Conservation (phyloP, 1,140 invertebrate species). For the Drosophila watanabei region DNA sequence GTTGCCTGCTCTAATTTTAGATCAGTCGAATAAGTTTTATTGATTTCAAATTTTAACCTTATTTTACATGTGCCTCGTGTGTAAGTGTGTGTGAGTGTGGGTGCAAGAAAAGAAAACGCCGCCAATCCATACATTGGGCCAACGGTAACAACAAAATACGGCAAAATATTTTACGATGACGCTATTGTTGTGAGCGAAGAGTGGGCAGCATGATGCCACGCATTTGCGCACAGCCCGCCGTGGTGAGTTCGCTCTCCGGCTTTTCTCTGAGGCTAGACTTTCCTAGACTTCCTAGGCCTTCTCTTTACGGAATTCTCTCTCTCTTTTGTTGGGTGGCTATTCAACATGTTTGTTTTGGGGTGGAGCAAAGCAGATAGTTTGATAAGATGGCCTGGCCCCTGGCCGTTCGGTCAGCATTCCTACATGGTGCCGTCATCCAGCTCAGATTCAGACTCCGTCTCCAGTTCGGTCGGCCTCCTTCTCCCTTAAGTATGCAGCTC, state of each 20-base stretch:
- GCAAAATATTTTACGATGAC: constrained; percentile 78
- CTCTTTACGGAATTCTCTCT: neutral
- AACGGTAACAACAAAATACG: constrained; percentile 74
- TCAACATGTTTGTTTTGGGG: constrained; percentile 73
- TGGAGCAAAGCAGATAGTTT: constrained; percentile 35
- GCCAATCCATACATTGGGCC: constrained; percentile 50
- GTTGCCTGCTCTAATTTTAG: constrained; percentile 74
- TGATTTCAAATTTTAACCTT: constrained; percentile 84
- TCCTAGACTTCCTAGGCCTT: neutral
- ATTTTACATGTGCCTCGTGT: constrained; percentile 62
- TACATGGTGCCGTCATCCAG: constrained; percentile 61
- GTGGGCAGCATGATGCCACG: constrained; percentile 27
- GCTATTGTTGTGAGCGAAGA: constrained; percentile 68
- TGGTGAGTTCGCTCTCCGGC: constrained; percentile 61
- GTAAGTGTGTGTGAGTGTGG: constrained; percentile 9
- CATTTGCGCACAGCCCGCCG: constrained; percentile 55
- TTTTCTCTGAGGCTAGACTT: neutral
- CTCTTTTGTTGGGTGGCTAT: constrained; percentile 29
- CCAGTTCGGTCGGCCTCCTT: constrained; percentile 39
- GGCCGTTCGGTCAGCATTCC: constrained; percentile 62
- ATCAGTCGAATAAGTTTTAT: constrained; percentile 81
- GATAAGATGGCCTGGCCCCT: constrained; percentile 62
- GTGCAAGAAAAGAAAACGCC: constrained; percentile 48
- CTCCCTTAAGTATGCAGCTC: constrained; percentile 60
- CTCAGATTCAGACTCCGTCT: neutral